Base-by-base conservation (phyloP, 2,888 invertebrate species). In the Melanostoma mellinum region DNA sequence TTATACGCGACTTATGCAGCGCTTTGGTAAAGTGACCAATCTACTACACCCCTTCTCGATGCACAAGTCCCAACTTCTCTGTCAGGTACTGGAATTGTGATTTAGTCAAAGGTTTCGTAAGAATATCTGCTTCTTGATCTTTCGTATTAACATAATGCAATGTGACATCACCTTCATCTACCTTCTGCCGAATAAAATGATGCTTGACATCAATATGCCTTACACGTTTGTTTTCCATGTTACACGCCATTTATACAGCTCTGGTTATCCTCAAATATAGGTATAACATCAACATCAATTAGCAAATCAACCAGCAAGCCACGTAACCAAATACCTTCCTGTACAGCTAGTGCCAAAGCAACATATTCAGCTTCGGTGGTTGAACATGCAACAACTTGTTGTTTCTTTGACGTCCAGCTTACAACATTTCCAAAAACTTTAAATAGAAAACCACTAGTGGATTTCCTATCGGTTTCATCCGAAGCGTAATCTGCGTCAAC, bases 161-260 rank as follows among this genome's bases (percentile, higher is more conserved):
- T 1, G 58, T 52, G 0, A 71, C 44, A 10, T 60, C 60, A 35
- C 52, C 20, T 71, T 60, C 71, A 1, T 60, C 60, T 33, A 71
- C 4, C 36, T 75, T 75, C 30, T 75, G 60, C 3, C 58, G 6
- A 6, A 67, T 67, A 20, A 75, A 75, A 35, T 75, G 50, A 30
- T 75, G 58, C 6, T 58, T 75, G 30, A 75, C 75, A 67, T 75
- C 67, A 35, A 75, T 75, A 58, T 75, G 67, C 10, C 56, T 58
- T 0, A 74, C 67, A 2, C 67, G 20, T 10, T 67, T 75, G 40
- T 67, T 58, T 8, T 75, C 60, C 65, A 74, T 56, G 58, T 67
- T 74, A 38, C 6, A 10, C 1, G 55, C 60, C 76, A 75, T 42
- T 48, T 1, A 81, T 71, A 6, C 58, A 68, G 44, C 74, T 80